Evolutionary conservation across 2,113 vertebrate genomes (phyloP).

Genomic region (Chauna torquata): DNA sequence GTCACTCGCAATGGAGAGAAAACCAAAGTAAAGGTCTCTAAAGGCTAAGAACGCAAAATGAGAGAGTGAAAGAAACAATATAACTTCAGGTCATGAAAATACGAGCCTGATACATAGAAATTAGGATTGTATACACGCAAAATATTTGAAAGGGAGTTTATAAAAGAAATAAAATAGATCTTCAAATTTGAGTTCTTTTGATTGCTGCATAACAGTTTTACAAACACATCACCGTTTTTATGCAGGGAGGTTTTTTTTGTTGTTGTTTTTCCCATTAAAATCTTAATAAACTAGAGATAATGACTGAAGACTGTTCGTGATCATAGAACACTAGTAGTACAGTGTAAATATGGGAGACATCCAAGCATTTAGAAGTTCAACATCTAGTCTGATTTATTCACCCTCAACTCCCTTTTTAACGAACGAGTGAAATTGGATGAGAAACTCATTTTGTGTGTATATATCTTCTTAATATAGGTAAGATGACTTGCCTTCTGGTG

Average conservation of each 20-base stretch:
- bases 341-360: neutral
- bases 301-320: neutral
- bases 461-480: neutral
- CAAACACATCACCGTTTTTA: neutral
- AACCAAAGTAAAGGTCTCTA: neutral
- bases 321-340: neutral
- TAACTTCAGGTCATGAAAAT: fast-evolving
- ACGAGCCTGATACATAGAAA: fast-evolving
- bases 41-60: neutral
- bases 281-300: neutral
- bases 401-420: neutral
- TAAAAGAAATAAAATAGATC: neutral
- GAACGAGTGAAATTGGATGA: neutral
- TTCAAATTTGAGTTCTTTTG: neutral
- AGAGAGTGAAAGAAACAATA: neutral
- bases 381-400: neutral
- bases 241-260: neutral
- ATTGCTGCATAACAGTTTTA: neutral
- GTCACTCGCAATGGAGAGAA: neutral
- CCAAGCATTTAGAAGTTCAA: no score
- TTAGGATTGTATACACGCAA: neutral
- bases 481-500: neutral
- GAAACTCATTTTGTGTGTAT: neutral
- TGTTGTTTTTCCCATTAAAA: neutral
- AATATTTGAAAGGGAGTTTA: neutral